phyloP scores from a whole-genome alignment of 2,113 vertebrate genomes.

The Hepsetus odoe region DNA sequence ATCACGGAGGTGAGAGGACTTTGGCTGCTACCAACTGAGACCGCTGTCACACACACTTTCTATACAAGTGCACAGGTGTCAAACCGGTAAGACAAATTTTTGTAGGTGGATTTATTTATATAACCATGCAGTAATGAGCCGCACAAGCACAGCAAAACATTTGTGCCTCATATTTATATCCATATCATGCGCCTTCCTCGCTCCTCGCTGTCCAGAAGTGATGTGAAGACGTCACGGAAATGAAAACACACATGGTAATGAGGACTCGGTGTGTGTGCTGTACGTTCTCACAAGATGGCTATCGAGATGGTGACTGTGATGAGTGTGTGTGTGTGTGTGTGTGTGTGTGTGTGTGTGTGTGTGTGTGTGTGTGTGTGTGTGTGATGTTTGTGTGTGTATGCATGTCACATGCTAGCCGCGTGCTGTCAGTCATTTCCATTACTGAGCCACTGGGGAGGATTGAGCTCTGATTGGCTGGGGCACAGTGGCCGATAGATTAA shows the following conservation, averaged over 20 bases:
- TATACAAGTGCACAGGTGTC: conserved; percentile 16
- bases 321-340: conserved; percentile 36
- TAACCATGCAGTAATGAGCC: conserved; percentile 51
- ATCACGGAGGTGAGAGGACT: background rate
- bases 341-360: conserved; percentile 28
- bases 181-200: background rate
- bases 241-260: conserved; percentile 26
- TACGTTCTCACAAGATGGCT: conserved; percentile 29
- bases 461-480: conserved; percentile 65
- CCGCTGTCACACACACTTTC: conserved; percentile 8
- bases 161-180: conserved; percentile 35
- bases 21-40: background rate
- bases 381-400: conserved; percentile 30
- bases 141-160: conserved; percentile 18
- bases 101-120: conserved; percentile 38
- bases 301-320: conserved; percentile 16
- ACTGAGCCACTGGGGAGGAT: conserved; percentile 55
- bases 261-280: conserved; percentile 9
- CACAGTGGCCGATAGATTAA: conserved; percentile 62
- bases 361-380: conserved; percentile 33
- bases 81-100: conserved; percentile 26
- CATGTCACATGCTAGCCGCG: conserved; percentile 57
- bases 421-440: conserved; percentile 62
- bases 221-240: background rate
- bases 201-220: conserved; percentile 22